Base-by-base conservation (phyloP, 2,797 vertebrate genomes). In the Erpetoichthys calabaricus region DNA sequence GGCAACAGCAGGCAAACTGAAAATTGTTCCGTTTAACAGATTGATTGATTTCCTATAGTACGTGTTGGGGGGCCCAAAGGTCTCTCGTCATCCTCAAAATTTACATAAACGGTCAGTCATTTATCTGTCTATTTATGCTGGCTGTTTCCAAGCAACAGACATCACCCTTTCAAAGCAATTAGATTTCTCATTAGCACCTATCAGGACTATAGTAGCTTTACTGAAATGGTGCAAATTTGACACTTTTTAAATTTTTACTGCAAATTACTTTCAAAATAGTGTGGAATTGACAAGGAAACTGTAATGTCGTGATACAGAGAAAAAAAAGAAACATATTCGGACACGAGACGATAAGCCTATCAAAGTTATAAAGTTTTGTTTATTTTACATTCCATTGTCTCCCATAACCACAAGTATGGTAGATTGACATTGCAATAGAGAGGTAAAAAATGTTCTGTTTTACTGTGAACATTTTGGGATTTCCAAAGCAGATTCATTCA, bases 91-190 rank as follows among this genome's bases (percentile, higher is more conserved):
- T 69, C 67, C 66, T 66, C 65, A 67, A 59, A 56, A 67, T 65
- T 63, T 66, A 64, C 59, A 69, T 63, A 58, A 64, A 57, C 57
- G 61, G 63, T 46, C 59, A 59, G 64, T 67, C 72, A 78, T 78
- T 74, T 75, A 72, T 74, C 62, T 51, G 59, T 59, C 72, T 75
- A 64, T 7, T 47, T 25, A 25, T 25, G 25, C 25, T 25, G 74
- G 73, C 71, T 80, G 81, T 87, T 84, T 80, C 82, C 83, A 83
- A 75, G 81, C 73, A 77, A 83, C 78, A 70, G 64, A 59, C 63
- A 62, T 75, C 69, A 68, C 73, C 73, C 76, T 75, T 76, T 64
- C 68, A 60, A 58, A 58, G 68, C 76, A 77, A 73, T 78, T 79
- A 75, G 72, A 64, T 70, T 76, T 78, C 79, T 72, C 68, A 63